These are phyloP conservation scores for Tachina grossa DNA, from an alignment of 2,888 invertebrate species.

Conservation along the genomic window DNA sequence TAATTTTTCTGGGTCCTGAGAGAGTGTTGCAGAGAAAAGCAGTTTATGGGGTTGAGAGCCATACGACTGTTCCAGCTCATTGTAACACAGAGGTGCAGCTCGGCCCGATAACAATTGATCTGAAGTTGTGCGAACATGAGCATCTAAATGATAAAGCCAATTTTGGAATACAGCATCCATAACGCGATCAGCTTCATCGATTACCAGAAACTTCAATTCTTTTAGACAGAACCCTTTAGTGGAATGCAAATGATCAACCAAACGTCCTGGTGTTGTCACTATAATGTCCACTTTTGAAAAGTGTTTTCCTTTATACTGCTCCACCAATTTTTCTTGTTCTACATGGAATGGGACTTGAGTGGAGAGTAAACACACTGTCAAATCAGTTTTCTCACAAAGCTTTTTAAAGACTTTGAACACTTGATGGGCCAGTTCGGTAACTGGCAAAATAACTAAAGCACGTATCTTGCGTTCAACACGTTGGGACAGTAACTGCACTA, in stretches of 20 bases:
- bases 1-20: slow-evolving; percentile 97
- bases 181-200: slow-evolving; percentile 98
- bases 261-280: slow-evolving; percentile 94
- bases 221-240: slow-evolving; percentile 91
- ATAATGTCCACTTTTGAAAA: slow-evolving; percentile 89
- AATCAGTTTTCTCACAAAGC: slow-evolving; percentile 86
- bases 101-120: slow-evolving; percentile 84
- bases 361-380: slow-evolving; percentile 88
- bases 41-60: slow-evolving; percentile 90
- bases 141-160: slow-evolving; percentile 93
- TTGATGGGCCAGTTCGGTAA: slow-evolving; percentile 94
- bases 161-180: slow-evolving; percentile 96
- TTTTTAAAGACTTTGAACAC: slow-evolving; percentile 92
- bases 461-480: slow-evolving; percentile 87
- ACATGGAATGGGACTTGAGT: slow-evolving; percentile 87
- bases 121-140: slow-evolving; percentile 84
- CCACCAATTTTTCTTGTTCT: slow-evolving; percentile 87
- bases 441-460: slow-evolving; percentile 96
- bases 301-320: slow-evolving; percentile 82
- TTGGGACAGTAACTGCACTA: slow-evolving; percentile 88
- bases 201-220: slow-evolving; percentile 90
- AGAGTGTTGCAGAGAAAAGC: slow-evolving; percentile 98
- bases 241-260: slow-evolving; percentile 94
- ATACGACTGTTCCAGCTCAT: slow-evolving; percentile 76
- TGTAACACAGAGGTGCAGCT: slow-evolving; percentile 78